phyloP scores from a whole-genome alignment of 2,113 vertebrate genomes.

The Cnemophilus loriae region DNA sequence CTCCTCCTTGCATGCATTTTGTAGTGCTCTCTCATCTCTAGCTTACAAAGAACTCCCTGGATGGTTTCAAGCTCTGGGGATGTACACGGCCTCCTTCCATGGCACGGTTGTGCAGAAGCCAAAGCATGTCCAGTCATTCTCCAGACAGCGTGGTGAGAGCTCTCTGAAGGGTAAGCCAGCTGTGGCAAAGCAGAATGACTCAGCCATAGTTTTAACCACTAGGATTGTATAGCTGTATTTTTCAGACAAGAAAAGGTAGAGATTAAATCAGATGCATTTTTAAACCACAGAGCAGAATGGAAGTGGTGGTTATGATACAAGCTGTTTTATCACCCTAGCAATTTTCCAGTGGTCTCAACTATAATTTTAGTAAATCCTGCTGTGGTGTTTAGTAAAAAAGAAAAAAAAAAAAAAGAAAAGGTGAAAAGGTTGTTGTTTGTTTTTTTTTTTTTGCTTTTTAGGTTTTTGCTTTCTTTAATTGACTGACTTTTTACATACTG shows the following conservation, averaged over 20 bases:
- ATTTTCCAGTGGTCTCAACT: slow-evolving; percentile 34
- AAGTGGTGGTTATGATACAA: slow-evolving; percentile 45
- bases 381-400: background rate
- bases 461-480: slow-evolving; percentile 55
- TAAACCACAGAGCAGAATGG: slow-evolving; percentile 49
- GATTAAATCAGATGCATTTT: slow-evolving; percentile 42
- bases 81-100: background rate
- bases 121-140: background rate
- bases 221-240: background rate
- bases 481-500: slow-evolving; percentile 6
- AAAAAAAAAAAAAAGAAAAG: background rate
- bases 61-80: background rate
- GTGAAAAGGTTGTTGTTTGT: too few species aligned
- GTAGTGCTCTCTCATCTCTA: background rate
- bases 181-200: slow-evolving; percentile 10
- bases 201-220: background rate
- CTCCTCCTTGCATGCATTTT: background rate
- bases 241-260: slow-evolving; percentile 37
- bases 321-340: slow-evolving; percentile 45
- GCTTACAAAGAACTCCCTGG: background rate
- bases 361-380: slow-evolving; percentile 59
- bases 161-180: background rate
- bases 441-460: background rate
- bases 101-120: background rate
- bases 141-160: background rate